Base-by-base conservation (phyloP, 2,888 invertebrate species). In the Electrophaes corylata region DNA sequence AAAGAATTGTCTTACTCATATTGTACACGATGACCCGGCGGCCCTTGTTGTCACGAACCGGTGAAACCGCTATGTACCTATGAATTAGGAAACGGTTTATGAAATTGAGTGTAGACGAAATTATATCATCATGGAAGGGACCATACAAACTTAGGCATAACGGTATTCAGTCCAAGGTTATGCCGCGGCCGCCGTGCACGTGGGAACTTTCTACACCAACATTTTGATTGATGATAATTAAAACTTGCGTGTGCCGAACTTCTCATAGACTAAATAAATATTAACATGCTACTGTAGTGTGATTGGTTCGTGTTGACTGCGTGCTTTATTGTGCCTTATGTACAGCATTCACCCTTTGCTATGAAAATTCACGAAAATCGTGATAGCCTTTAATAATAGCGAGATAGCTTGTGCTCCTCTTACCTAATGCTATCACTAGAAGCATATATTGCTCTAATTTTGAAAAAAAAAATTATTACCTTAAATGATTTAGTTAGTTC, bases 41-140 rank as follows among this genome's bases (percentile, higher is more conserved):
- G 47, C 96, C 96, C 70, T 92, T 83, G 68, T 88, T 91, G 84
- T 97, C 96, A 60, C 95, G 92, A 60, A 94, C 93, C 26, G 96
- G 96, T 50, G 96, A 95, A 18, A 94, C 94, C 71, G 94, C 95
- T 67, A 96, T 93, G 79, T 96, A 96, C 76, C 95, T 95, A 70
- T 54, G 79, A 78, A 73, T 79, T 73, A 75, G 65, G 76, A 81
- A 80, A 82, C 49, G n/a, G 57, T 31, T 76, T 78, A 71, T 77
- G 78, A 72, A 80, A 79, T 69, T 62, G 53, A 57, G 55, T 56
- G 57, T 57, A 62, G 67, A 65, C 48, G 31, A 68, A 76, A 79
- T 78, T 80, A 79, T 79, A 75, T 78, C 79, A 78, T 69, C 41
- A 46, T 56, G 44, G 60, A 44, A 60, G 57, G 65, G 65, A 57